Evolutionary conservation across 2,888 invertebrate genomes (phyloP).

Genomic region (Temnothorax unifasciatus): DNA sequence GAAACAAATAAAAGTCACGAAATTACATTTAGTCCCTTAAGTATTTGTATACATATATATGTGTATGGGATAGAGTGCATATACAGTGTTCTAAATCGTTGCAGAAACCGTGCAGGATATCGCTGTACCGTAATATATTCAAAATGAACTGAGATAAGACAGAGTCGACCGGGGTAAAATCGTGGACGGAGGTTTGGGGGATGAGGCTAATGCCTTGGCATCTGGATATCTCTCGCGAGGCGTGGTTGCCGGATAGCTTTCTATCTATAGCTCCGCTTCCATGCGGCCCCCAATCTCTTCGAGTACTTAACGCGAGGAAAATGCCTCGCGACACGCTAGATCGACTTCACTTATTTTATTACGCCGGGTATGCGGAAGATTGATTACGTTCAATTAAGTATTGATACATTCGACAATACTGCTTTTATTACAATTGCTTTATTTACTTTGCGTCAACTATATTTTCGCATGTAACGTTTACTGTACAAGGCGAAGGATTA

Average conservation of each 20-base stretch:
- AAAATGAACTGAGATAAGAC: slow-evolving; percentile 59
- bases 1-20: slow-evolving; percentile 41
- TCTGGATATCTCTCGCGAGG: slow-evolving; percentile 76
- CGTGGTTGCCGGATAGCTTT: slow-evolving; percentile 71
- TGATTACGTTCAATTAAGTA: slow-evolving; percentile 3
- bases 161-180: slow-evolving; percentile 71
- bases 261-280: slow-evolving; percentile 64
- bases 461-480: background rate
- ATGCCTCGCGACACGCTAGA: slow-evolving; percentile 24
- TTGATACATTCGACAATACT: background rate
- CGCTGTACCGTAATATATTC: slow-evolving; percentile 45
- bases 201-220: slow-evolving; percentile 67
- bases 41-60: slow-evolving; percentile 5
- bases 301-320: slow-evolving; percentile 53
- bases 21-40: slow-evolving; percentile 24
- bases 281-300: slow-evolving; percentile 50
- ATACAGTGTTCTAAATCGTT: slow-evolving; percentile 30
- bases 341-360: slow-evolving; percentile 4
- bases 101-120: slow-evolving; percentile 35
- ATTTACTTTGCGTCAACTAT: background rate
- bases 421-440: background rate
- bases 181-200: slow-evolving; percentile 28
- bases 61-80: background rate
- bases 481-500: background rate
- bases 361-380: background rate